phyloP scores from a whole-genome alignment of 2,888 invertebrate genomes.

The Ennomos erosarius region DNA sequence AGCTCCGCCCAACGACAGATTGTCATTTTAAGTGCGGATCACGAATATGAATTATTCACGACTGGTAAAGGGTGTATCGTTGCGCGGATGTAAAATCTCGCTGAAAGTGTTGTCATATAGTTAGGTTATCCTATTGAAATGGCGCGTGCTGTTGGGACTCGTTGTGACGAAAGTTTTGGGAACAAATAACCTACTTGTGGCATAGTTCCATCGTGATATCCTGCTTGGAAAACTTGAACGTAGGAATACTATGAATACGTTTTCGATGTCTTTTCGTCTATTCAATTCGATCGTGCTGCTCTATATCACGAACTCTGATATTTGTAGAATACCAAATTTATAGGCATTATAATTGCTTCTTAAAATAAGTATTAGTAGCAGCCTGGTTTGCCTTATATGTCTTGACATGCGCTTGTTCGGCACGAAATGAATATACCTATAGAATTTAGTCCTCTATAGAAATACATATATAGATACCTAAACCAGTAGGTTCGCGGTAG shows the following conservation, averaged over 20 bases:
- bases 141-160: slow-evolving; percentile 17
- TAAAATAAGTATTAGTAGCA: too few species aligned
- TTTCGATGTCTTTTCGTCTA: not conserved
- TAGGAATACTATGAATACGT: slow-evolving; percentile 9
- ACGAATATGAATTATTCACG: slow-evolving; percentile 72
- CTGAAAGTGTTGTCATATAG: slow-evolving; percentile 43
- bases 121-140: slow-evolving; percentile 29
- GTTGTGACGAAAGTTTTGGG: slow-evolving; percentile 21
- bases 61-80: slow-evolving; percentile 56
- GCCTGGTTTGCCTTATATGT: too few species aligned
- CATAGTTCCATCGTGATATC: slow-evolving; percentile 13
- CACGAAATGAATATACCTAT: too few species aligned
- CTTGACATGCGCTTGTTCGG: too few species aligned
- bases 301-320: too few species aligned
- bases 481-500: too few species aligned
- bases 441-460: too few species aligned
- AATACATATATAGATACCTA: too few species aligned
- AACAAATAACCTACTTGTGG: slow-evolving; percentile 18
- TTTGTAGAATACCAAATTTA: too few species aligned
- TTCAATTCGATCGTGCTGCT: too few species aligned
- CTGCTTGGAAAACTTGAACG: slow-evolving; percentile 11
- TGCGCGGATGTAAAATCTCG: slow-evolving; percentile 57
- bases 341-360: too few species aligned
- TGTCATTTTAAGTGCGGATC: slow-evolving; percentile 71
- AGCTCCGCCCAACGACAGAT: slow-evolving; percentile 61